phyloP scores from a whole-genome alignment of 2,113 vertebrate species.

The Erythrocebus patas region DNA sequence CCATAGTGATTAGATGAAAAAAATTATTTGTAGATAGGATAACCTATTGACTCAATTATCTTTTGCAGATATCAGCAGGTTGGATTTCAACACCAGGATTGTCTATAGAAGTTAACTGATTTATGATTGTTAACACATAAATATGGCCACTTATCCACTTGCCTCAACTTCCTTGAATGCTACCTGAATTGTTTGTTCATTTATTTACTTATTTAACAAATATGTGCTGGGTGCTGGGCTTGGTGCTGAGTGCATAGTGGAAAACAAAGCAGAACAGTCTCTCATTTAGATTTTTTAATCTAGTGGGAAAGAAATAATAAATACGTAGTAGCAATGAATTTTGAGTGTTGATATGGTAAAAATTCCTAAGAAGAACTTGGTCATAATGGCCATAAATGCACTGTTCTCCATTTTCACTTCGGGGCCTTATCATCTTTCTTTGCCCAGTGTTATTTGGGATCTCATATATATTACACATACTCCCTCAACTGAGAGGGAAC shows the following conservation, averaged over 20 bases:
- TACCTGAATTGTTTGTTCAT: not conserved
- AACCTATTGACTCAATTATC: not conserved
- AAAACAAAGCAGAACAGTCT: not conserved
- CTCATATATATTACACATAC: not conserved
- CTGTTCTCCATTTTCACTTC: not conserved
- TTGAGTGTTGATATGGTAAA: not conserved
- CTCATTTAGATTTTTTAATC: not conserved
- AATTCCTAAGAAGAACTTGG: not conserved
- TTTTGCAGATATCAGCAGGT: not conserved
- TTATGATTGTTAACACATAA: not conserved
- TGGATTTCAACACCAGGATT: slow-evolving; percentile 22
- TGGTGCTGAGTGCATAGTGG: not conserved
- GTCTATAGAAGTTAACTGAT: not conserved
- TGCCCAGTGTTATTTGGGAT: not conserved
- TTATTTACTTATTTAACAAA: not conserved
- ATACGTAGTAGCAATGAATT: not conserved
- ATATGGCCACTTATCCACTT: not conserved
- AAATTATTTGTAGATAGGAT: not conserved
- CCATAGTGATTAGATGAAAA: not conserved
- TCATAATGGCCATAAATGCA: not conserved
- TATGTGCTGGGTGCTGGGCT: not conserved
- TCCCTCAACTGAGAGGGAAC: not conserved
- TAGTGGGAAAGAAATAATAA: not conserved
- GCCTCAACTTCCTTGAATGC: not conserved
- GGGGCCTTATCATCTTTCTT: slow-evolving; percentile 38